These are phyloP conservation scores for Euplagia quadripunctaria DNA, from an alignment of 2,888 invertebrate species.

Conservation along the genomic window DNA sequence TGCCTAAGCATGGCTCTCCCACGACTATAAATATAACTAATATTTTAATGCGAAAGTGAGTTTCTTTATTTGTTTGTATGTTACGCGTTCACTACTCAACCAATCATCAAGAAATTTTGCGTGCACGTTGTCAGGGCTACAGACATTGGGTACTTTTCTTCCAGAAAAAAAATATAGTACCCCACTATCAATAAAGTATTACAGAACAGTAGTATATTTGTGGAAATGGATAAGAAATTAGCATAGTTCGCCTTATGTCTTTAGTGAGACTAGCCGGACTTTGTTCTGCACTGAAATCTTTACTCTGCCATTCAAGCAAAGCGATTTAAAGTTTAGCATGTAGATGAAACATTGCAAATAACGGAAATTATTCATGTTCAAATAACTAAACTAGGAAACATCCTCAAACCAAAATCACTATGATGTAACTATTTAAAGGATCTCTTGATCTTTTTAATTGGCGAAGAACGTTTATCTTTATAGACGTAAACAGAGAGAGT, in stretches of 20 bases:
- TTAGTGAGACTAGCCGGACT: background rate
- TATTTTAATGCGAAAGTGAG: too few relatives aligned
- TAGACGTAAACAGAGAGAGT: background rate
- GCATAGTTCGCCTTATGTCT: background rate
- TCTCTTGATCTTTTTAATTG: background rate
- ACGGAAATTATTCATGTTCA: background rate
- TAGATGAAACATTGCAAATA: background rate
- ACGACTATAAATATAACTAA: too few relatives aligned
- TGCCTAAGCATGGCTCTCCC: too few relatives aligned
- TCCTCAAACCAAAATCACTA: background rate
- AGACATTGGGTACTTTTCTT: too few relatives aligned
- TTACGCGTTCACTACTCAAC: too few relatives aligned
- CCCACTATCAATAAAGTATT: too few relatives aligned
- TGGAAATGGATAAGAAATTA: too few relatives aligned
- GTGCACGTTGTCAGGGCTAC: too few relatives aligned
- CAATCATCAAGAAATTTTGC: too few relatives aligned
- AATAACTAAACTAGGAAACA: background rate
- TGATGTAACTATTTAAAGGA: background rate
- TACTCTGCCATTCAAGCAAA: background rate
- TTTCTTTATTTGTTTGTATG: too few relatives aligned
- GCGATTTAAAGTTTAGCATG: background rate
- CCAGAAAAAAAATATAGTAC: too few relatives aligned
- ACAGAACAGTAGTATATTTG: too few relatives aligned
- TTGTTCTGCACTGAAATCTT: background rate
- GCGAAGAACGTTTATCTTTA: background rate